Evolutionary conservation across 2,888 invertebrate species (phyloP).

Genomic region (Archips crataeganus): DNA sequence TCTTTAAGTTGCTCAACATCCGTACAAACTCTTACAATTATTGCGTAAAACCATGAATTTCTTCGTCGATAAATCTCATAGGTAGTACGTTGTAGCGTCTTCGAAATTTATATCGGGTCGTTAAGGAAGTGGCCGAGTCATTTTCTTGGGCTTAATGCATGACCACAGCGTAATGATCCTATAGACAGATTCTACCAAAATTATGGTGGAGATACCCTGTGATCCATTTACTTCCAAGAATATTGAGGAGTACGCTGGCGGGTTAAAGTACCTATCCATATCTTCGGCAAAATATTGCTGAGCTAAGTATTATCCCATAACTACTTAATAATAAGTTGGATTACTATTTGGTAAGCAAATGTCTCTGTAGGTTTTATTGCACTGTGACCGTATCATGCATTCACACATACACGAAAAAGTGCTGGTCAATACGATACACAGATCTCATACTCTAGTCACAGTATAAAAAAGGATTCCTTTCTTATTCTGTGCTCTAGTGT

Average conservation of each 20-base stretch:
- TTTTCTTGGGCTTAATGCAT: constrained; percentile 27
- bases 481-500: too few species aligned
- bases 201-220: neutral
- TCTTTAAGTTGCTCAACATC: constrained; percentile 18
- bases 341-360: neutral
- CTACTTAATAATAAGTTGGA: neutral
- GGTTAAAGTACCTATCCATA: neutral
- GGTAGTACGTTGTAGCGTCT: constrained; percentile 14
- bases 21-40: constrained; percentile 22
- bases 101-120: constrained; percentile 26
- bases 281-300: neutral
- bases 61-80: constrained; percentile 18
- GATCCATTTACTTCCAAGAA: neutral
- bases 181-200: constrained; percentile 15
- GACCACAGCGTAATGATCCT: constrained; percentile 10
- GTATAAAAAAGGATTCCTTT: too few species aligned
- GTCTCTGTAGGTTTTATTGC: too few species aligned
- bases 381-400: too few species aligned
- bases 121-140: constrained; percentile 26
- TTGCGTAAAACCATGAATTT: constrained; percentile 31
- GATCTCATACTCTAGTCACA: too few species aligned
- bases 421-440: too few species aligned
- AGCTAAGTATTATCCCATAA: neutral
- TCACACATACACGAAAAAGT: too few species aligned
- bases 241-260: neutral